Percentiles rank a stretch among this genome's conserved stretches.
phyloP scores from a whole-genome alignment of 2,113 vertebrate species.

The Cyanoderma ruficeps region DNA sequence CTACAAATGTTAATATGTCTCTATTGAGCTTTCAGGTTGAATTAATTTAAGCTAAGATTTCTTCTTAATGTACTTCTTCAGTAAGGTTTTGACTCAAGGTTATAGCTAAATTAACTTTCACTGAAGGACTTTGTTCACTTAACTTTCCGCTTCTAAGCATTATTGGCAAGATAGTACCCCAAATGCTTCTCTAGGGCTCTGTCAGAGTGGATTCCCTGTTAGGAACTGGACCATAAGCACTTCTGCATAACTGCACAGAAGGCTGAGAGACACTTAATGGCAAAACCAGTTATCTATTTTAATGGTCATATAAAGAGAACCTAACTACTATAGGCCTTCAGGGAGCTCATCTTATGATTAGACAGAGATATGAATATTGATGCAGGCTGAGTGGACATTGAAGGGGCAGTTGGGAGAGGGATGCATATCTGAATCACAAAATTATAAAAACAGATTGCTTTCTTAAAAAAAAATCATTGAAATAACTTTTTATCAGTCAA shows the following conservation, averaged over 20 bases:
- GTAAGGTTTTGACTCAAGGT: constrained; percentile 29
- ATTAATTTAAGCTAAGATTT: constrained; percentile 50
- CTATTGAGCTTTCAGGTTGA: constrained; percentile 14
- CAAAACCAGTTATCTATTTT: constrained; percentile 13
- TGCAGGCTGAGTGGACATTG: neutral
- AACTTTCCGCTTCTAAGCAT: neutral
- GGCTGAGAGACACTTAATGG: neutral
- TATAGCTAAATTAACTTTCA: constrained; percentile 32
- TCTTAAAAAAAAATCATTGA: neutral
- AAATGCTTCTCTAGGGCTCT: neutral
- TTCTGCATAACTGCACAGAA: neutral
- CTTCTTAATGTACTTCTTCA: constrained; percentile 30
- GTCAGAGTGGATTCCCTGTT: neutral
- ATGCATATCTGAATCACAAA: neutral
- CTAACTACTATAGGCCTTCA: neutral
- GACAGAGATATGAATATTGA: neutral
- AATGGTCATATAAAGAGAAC: neutral
- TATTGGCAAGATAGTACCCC: neutral
- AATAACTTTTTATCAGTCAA: neutral
- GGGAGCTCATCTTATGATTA: neutral
- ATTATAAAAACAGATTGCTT: neutral
- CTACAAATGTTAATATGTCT: neutral
- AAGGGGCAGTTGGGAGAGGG: neutral
- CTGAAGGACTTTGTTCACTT: neutral
- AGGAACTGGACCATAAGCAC: neutral